phyloP scores from a whole-genome alignment of 2,797 vertebrate species.

The Macroramphosus scolopax region DNA sequence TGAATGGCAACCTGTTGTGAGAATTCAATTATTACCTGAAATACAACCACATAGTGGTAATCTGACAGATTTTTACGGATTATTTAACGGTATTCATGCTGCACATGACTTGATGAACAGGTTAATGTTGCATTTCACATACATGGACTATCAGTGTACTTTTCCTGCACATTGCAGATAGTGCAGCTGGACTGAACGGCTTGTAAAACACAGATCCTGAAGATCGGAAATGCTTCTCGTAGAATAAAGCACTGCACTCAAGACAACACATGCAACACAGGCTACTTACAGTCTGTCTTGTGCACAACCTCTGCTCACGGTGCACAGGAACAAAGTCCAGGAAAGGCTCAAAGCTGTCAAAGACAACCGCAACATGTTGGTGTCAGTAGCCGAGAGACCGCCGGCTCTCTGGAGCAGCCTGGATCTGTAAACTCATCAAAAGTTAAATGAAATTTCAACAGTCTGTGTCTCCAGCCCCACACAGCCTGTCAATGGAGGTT shows the following conservation, averaged over 20 bases:
- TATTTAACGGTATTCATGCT: no score
- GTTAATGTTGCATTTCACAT: no score
- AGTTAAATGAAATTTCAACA: conserved; percentile 31
- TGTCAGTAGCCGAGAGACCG: conserved; percentile 28
- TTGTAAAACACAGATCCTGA: no score
- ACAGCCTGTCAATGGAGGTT: conserved; percentile 65
- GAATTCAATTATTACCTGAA: not conserved
- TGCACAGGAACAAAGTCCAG: conserved; percentile 73
- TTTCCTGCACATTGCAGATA: no score
- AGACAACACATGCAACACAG: conserved; percentile 34
- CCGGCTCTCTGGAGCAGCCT: conserved; percentile 25
- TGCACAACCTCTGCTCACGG: conserved; percentile 61
- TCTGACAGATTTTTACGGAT: no score
- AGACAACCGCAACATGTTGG: conserved; percentile 63
- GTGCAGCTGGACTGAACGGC: no score
- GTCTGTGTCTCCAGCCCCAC: conserved; percentile 22
- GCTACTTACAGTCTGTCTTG: conserved; percentile 78
- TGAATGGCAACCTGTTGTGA: not conserved
- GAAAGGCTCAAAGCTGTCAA: conserved; percentile 64
- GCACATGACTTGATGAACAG: not conserved
- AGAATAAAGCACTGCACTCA: conserved; percentile 7
- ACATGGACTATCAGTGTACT: no score
- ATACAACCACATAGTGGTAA: no score
- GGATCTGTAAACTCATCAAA: conserved; percentile 27
- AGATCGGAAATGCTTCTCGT: no score